Base-by-base conservation (phyloP, 2,797 vertebrate species). In the Clarias fuscus region DNA sequence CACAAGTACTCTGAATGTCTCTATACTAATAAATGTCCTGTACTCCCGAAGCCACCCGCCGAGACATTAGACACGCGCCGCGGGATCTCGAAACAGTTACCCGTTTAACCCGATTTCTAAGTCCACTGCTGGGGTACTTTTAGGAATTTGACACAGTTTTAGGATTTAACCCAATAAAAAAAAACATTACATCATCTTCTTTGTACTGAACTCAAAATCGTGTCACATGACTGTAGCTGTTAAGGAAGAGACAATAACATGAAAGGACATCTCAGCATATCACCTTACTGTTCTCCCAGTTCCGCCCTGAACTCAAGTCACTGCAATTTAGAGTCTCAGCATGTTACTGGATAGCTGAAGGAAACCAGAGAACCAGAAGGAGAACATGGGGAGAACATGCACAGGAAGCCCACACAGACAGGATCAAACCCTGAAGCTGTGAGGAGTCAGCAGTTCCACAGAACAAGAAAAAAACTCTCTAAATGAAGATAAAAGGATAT, bases 21-120 rank as follows among this genome's bases (percentile, higher is more conserved):
- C 53, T 65, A 61, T 71, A 27, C 83, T 77, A 82, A 88, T 84
- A 83, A 86, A 87, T 78, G 72, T 88, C 83, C 84, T 84, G 77
- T 83, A 71, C 37, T 62, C 81, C 79, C 61, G 75, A 85, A 70
- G 15, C 86, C 22, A 64, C 56, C 88, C 84, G 86, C 83, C 82
- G 79, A 85, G 48, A 61, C 83, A 62, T 79, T 83, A 72, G 61
- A 59, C 59, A 43, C 62, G 48, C 75, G 53, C 6, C n/a, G 62
- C 56, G 82, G 75, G 37, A 76, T 61, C 76, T 79, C 18, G 10
- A 76, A 68, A 33, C 14, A 11, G 48, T n/a, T 48, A 73, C 24
- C n/a, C 27, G 7, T 30, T 30, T 30, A 59, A 77, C n/a, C 75
- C 3, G 11, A 22, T 75, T 48, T 56, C 24, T 4, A 56, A 53